phyloP scores from a whole-genome alignment of 2,113 vertebrate species.

The Naja naja region DNA sequence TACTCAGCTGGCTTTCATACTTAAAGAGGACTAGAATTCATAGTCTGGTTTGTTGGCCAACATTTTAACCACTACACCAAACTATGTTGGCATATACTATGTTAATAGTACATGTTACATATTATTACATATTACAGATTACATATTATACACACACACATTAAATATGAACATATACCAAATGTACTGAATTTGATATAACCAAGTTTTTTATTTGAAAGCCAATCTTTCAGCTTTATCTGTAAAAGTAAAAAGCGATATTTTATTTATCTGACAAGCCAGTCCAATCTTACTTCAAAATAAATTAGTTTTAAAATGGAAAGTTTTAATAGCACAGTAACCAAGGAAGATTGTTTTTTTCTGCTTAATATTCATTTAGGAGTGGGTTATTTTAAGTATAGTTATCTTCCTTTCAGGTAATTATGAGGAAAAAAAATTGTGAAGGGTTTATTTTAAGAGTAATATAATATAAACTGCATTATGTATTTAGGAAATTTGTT shows the following conservation, averaged over 20 bases:
- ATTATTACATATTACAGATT: neutral
- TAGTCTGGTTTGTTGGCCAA: neutral
- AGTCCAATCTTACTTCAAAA: neutral
- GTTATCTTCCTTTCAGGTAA: neutral
- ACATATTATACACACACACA: neutral
- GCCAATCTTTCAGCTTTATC: neutral
- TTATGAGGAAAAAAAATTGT: neutral
- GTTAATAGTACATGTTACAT: neutral
- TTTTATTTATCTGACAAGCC: neutral
- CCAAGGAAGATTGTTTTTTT: neutral
- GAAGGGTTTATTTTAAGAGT: neutral
- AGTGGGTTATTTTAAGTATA: neutral
- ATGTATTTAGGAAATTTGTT: neutral
- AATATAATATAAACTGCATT: neutral
- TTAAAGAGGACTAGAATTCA: neutral
- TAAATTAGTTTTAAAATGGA: neutral
- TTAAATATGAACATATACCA: neutral
- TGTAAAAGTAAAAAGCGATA: neutral
- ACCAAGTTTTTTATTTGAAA: neutral
- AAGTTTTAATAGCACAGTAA: neutral
- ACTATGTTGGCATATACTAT: neutral
- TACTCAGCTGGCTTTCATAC: neutral
- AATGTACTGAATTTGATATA: neutral
- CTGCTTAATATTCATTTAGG: neutral
- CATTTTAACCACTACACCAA: neutral